Conservation (phyloP, 2,113 vertebrate species). For the Craseonycteris thonglongyai region DNA sequence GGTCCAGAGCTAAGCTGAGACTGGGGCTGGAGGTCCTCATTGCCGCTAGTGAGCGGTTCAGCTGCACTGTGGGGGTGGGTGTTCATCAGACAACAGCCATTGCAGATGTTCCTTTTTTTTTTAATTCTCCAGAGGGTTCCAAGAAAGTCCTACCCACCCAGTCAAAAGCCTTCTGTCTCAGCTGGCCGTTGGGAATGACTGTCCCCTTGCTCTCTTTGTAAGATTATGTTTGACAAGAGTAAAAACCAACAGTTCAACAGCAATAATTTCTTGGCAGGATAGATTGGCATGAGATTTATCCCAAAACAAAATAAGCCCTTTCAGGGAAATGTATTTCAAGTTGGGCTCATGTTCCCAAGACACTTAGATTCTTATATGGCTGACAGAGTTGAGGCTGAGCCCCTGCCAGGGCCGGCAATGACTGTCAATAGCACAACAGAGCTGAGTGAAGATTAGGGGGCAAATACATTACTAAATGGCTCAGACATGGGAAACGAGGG, state of each 20-base stretch:
- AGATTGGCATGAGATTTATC: slow-evolving; percentile 14
- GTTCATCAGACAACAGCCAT: not conserved
- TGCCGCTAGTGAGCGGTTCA: fast-evolving
- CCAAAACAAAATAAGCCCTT: slow-evolving; percentile 55
- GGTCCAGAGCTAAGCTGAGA: not conserved
- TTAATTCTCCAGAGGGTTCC: not conserved
- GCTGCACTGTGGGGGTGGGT: too few species aligned
- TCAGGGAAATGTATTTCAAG: slow-evolving; percentile 48
- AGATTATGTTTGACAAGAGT: slow-evolving; percentile 43
- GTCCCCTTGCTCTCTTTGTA: not conserved
- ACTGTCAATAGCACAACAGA: not conserved
- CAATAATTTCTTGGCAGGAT: slow-evolving; percentile 56
- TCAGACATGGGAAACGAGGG: not conserved
- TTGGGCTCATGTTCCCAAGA: not conserved
- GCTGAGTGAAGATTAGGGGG: not conserved
- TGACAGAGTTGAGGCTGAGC: not conserved
- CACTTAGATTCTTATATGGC: not conserved
- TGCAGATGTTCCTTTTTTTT: not conserved
- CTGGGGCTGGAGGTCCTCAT: not conserved
- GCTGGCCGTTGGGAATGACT: not conserved
- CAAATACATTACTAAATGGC: too few species aligned
- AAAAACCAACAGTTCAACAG: slow-evolving; percentile 25
- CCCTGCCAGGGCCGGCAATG: not conserved
- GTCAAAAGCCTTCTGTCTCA: not conserved
- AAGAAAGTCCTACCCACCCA: not conserved